phyloP scores from a whole-genome alignment of 1,140 invertebrate species.

The Drosophila sechellia region DNA sequence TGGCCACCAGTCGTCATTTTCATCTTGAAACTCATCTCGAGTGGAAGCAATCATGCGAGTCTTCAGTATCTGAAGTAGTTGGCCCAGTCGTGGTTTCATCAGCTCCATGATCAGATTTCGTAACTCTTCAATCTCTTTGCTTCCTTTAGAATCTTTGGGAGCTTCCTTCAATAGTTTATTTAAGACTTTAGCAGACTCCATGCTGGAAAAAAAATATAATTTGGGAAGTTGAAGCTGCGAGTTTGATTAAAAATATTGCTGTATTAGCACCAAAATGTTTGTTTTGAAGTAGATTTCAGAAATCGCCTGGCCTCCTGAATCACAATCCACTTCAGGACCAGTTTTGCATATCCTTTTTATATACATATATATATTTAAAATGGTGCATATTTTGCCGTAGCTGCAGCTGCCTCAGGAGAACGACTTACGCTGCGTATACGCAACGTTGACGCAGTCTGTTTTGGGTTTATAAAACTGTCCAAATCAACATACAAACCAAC shows the following conservation, averaged over 20 bases:
- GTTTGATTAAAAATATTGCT: background rate
- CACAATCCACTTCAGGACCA: background rate
- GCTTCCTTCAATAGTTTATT: constrained; percentile 12
- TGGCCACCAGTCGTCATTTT: constrained; percentile 46
- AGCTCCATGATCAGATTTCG: constrained; percentile 32
- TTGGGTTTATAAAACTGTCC: constrained; percentile 60
- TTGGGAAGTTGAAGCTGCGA: background rate
- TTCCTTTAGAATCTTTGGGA: background rate
- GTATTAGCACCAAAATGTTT: background rate
- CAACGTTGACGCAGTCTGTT: constrained; percentile 44
- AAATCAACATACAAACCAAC: constrained; percentile 30
- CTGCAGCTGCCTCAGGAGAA: constrained; percentile 12
- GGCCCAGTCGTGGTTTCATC: constrained; percentile 27
- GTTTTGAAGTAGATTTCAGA: constrained; percentile 1
- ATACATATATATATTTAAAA: constrained; percentile 5
- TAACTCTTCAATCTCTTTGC: constrained; percentile 9
- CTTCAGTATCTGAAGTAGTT: constrained; percentile 10
- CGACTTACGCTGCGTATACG: constrained; percentile 50
- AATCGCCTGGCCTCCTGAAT: background rate
- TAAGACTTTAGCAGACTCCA: constrained; percentile 17
- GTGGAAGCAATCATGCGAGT: constrained; percentile 22
- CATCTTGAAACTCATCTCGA: constrained; percentile 13
- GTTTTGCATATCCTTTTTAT: background rate
- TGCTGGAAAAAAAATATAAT: background rate
- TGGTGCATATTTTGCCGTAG: constrained; percentile 13